phyloP scores from a whole-genome alignment of 2,113 vertebrate genomes.

The Emberiza fucata region DNA sequence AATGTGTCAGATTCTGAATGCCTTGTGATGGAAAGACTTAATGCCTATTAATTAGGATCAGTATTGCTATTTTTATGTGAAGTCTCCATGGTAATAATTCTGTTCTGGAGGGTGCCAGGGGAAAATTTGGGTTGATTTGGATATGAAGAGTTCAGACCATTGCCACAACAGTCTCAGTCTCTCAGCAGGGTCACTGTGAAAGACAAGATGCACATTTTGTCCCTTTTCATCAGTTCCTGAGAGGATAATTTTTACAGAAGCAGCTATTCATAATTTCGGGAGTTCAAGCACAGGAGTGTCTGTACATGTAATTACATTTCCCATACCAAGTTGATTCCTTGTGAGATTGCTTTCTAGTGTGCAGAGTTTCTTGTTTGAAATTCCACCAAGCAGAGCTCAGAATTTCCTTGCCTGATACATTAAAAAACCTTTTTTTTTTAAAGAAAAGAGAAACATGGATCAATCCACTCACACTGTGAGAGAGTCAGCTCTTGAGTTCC shows the following conservation, averaged over 20 bases:
- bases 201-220: not conserved
- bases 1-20: not conserved
- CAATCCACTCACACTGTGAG: fast-evolving
- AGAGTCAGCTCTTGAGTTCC: not conserved
- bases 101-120: not conserved
- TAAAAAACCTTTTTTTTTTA: not conserved
- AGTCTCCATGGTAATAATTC: not conserved
- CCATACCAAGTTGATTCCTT: not conserved
- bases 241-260: not conserved
- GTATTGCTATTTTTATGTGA: not conserved
- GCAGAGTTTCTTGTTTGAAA: not conserved
- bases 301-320: not conserved
- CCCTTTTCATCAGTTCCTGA: not conserved
- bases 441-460: not conserved
- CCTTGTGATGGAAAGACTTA: not conserved
- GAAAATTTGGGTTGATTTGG: not conserved
- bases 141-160: not conserved
- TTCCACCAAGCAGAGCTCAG: not conserved
- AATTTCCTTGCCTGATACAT: not conserved
- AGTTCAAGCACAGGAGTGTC: not conserved
- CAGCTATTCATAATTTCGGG: not conserved
- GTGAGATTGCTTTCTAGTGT: not conserved
- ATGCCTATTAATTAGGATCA: not conserved
- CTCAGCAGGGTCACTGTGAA: not conserved
- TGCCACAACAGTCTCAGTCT: not conserved